Conservation (phyloP, 1,140 invertebrate genomes). For the Drosophila baimaii region DNA sequence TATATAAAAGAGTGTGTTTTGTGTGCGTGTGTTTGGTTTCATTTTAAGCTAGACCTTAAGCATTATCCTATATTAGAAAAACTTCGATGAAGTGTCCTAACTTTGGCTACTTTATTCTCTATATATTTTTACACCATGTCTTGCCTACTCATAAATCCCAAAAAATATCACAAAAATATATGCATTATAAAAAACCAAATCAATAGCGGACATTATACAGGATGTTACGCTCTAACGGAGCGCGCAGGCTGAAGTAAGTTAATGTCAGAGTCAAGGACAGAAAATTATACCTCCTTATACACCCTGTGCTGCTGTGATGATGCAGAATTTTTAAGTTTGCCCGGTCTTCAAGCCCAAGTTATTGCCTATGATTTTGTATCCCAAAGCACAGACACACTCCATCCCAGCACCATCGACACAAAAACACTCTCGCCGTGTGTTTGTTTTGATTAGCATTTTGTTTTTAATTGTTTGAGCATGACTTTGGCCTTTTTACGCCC, state of each 20-base stretch:
- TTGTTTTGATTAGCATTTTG: constrained; percentile 61
- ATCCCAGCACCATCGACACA: not conserved
- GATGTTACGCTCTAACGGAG: constrained; percentile 84
- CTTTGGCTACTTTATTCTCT: constrained; percentile 47
- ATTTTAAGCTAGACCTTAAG: constrained; percentile 63
- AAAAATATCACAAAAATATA: constrained; percentile 14
- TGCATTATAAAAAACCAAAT: constrained; percentile 32
- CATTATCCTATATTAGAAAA: constrained; percentile 11
- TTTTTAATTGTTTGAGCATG: constrained; percentile 82
- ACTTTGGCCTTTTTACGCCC: constrained; percentile 45
- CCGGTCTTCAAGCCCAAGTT: constrained; percentile 18
- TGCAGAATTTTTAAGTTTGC: constrained; percentile 62
- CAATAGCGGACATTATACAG: constrained; percentile 84
- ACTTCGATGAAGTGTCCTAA: constrained; percentile 27
- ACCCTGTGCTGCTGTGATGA: constrained; percentile 52
- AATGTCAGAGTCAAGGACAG: constrained; percentile 47
- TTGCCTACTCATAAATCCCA: constrained; percentile 44
- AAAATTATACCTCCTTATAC: not conserved
- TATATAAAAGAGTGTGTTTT: not conserved
- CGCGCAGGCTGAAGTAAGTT: constrained; percentile 84
- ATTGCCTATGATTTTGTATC: constrained; percentile 26
- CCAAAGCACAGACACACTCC: constrained; percentile 12
- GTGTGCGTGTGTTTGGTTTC: constrained; percentile 17
- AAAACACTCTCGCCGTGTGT: constrained; percentile 43
- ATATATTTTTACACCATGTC: constrained; percentile 32